Percentiles rank a stretch among this genome's conserved stretches.
Conservation (phyloP, 2,888 invertebrate genomes). For the Rutpela maculata region DNA sequence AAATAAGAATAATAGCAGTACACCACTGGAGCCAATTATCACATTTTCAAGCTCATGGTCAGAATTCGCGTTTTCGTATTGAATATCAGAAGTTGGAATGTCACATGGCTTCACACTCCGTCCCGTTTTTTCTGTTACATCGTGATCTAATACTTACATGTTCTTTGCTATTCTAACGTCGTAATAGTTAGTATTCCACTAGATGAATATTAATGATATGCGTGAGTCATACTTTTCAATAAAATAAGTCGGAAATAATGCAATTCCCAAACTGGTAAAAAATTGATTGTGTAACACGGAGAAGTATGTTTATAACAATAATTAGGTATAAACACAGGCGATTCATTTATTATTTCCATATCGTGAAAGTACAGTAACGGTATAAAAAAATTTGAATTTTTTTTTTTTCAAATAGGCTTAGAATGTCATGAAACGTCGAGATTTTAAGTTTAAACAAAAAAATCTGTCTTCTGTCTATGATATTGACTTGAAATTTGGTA, state of each 20-base stretch:
- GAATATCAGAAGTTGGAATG: background rate
- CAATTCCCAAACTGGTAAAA: background rate
- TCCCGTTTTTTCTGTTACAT: background rate
- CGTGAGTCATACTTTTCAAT: background rate
- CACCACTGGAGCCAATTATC: background rate
- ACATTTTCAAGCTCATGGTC: background rate
- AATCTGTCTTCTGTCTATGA: no score
- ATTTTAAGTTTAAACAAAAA: no score
- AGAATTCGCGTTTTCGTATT: constrained; percentile 3
- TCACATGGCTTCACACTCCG: background rate
- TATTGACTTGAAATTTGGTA: no score
- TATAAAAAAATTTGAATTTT: no score
- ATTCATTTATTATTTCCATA: background rate
- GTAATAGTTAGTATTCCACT: background rate
- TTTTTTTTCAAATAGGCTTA: no score
- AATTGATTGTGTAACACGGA: background rate
- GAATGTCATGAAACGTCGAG: no score
- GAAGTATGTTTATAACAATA: background rate
- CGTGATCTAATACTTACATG: background rate
- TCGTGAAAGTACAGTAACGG: no score
- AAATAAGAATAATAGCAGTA: background rate
- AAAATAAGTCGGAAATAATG: background rate
- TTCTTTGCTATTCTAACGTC: background rate
- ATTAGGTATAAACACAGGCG: background rate
- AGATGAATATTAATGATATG: background rate